Conservation (phyloP, 1,140 invertebrate species). For the Pteromalus puparum region DNA sequence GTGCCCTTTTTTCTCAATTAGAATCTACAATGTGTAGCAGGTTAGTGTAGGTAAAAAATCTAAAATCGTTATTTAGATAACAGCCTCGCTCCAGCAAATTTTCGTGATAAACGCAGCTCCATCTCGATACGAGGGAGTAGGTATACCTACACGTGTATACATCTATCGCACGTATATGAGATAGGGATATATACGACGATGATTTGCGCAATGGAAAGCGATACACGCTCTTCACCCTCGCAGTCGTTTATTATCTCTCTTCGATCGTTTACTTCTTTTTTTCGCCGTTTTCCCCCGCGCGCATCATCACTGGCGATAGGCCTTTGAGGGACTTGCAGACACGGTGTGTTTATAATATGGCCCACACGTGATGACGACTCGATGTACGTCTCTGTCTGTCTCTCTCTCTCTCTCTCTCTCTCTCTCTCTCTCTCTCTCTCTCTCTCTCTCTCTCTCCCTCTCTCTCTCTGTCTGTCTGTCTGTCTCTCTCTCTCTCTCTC, state of each 20-base stretch:
- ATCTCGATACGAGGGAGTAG: too few species aligned
- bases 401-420: too few species aligned
- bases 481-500: too few species aligned
- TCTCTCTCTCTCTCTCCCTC: too few species aligned
- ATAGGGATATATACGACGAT: conserved; percentile 44
- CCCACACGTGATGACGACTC: neutral
- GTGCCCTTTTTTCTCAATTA: neutral
- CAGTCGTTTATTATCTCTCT: neutral
- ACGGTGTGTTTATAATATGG: neutral
- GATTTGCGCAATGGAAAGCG: conserved; percentile 63
- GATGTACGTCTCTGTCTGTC: neutral
- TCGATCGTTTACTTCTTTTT: neutral
- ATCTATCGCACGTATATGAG: neutral
- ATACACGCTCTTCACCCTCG: conserved; percentile 53
- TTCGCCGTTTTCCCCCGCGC: neutral
- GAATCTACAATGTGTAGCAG: neutral
- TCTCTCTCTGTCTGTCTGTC: too few species aligned
- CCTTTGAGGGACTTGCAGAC: neutral
- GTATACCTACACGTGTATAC: neutral
- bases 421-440: too few species aligned
- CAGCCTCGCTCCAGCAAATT: neutral
- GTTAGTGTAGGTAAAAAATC: neutral
- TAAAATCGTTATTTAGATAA: neutral
- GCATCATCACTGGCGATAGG: neutral
- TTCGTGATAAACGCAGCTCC: neutral